Evolutionary conservation across 2,888 invertebrate species (phyloP), one percentile per base, ranked within the genome.

Genomic region (Tipula helvola): DNA sequence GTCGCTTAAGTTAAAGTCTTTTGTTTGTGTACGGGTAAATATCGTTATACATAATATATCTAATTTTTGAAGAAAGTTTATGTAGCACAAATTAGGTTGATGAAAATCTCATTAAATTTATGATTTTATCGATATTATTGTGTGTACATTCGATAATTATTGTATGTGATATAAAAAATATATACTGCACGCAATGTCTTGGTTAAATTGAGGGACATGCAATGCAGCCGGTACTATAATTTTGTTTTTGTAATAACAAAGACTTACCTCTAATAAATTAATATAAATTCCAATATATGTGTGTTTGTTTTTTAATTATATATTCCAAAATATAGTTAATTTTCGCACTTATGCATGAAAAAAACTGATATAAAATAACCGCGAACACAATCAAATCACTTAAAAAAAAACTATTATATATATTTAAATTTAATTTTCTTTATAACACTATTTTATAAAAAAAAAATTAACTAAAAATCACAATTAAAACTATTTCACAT

Each of bases 401-500:
- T n/a, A 7, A 52, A 3, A 52, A 52, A n/a, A 52, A 18, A n/a
- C 5, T 16, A 52, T 71, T 44, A n/a, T n/a, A 52, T 13, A 52
- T 52, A 16, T 52, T 4, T 52, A n/a, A 52, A 71, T 71, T 18
- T 71, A 28, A 71, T 71, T 71, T 71, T 52, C n/a, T 71, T 28
- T 71, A 71, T 12, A 71, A 28, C 71, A 71, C 71, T 71, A 39
- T 57, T 16, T 57, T 57, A 1, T 57, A 57, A 16, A 57, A 16
- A 71, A 28, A 71, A 10, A 71, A 28, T 28, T 71, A 71, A 71
- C 71, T 71, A 71, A 71, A 71, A 71, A 71, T 71, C 71, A 71
- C 71, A 71, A 71, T 71, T 71, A 71, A 71, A 71, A 71, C 71
- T 71, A 71, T 71, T 71, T 71, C 71, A 71, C 71, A 71, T 71